Evolutionary conservation across 2,113 vertebrate species (phyloP).

Genomic region (Dinomys branickii): DNA sequence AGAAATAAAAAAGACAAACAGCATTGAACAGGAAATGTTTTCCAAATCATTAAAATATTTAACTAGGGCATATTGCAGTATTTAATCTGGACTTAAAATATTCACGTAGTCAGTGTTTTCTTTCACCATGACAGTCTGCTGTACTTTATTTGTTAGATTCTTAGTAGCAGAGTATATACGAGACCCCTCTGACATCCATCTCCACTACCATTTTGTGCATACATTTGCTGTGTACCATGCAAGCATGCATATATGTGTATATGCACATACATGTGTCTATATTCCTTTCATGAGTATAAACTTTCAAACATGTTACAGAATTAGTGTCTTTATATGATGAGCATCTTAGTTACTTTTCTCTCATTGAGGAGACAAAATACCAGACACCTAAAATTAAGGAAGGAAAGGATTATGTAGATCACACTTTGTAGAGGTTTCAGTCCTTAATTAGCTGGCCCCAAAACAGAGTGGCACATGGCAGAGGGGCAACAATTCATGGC

Average conservation of each 20-base stretch:
- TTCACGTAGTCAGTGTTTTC: not conserved
- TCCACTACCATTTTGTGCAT: slow-evolving; percentile 66
- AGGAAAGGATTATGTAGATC: not conserved
- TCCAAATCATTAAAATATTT: slow-evolving; percentile 34
- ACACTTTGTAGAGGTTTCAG: not conserved
- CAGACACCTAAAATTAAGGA: too few species aligned
- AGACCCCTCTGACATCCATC: not conserved
- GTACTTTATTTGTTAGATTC: not conserved
- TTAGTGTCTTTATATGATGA: not conserved
- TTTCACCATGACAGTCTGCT: not conserved
- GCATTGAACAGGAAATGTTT: not conserved
- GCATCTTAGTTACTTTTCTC: not conserved
- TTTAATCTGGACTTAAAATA: slow-evolving; percentile 34
- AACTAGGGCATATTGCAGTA: not conserved
- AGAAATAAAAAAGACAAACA: not conserved
- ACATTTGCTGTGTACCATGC: not conserved
- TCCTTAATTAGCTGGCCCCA: not conserved
- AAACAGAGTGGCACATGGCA: not conserved
- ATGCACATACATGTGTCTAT: not conserved
- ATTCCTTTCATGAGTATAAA: slow-evolving; percentile 7
- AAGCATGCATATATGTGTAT: not conserved
- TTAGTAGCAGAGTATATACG: slow-evolving; percentile 10
- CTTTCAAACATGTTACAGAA: not conserved
- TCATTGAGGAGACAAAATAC: not conserved
- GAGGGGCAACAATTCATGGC: not conserved